Evolutionary conservation across 2,113 vertebrate species (phyloP).

Genomic region (Trichechus manatus): DNA sequence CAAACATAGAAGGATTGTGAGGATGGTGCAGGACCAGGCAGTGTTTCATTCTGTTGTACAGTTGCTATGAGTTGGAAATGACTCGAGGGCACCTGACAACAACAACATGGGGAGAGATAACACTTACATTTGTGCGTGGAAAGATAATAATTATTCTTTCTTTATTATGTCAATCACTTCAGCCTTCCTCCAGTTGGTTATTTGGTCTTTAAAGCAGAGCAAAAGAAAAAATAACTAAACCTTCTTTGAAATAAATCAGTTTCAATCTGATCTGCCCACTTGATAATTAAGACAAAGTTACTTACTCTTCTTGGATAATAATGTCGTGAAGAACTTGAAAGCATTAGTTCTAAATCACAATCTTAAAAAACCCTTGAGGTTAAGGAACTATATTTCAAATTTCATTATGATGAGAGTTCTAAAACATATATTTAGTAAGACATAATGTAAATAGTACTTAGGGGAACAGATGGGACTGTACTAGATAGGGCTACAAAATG

Average conservation of each 20-base stretch:
- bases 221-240: not conserved
- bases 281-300: not conserved
- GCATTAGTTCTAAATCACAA: not conserved
- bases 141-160: not conserved
- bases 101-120: not conserved
- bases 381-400: not conserved
- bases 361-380: not conserved
- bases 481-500: not conserved
- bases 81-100: too few species aligned
- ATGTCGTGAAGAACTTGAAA: not conserved
- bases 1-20: too few species aligned
- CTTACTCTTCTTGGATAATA: not conserved
- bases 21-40: too few species aligned
- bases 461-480: not conserved
- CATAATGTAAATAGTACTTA: not conserved
- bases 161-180: not conserved
- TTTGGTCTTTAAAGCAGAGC: not conserved
- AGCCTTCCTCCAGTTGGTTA: not conserved
- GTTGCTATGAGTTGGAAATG: too few species aligned
- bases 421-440: not conserved
- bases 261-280: not conserved
- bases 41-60: too few species aligned
- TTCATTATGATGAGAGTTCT: constrained; percentile 14
- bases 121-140: not conserved
- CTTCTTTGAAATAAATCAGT: not conserved